Evolutionary conservation across 2,888 invertebrate genomes (phyloP).

Genomic region (Zelleria hepariella): DNA sequence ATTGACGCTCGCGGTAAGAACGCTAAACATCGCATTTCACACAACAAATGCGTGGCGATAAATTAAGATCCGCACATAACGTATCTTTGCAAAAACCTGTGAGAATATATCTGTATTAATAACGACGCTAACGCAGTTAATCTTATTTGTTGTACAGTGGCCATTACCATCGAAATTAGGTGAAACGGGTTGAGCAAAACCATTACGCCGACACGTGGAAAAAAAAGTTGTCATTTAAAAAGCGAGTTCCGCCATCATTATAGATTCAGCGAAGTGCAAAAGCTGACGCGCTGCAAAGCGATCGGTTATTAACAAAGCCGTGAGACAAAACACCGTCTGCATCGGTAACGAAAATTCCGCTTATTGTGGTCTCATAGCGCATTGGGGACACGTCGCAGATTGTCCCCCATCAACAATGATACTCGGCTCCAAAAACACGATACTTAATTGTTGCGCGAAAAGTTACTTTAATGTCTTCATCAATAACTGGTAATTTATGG

Average conservation of each 20-base stretch:
- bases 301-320: slow-evolving; percentile 51
- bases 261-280: slow-evolving; percentile 62
- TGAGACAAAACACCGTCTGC: slow-evolving; percentile 37
- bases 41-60: slow-evolving; percentile 14
- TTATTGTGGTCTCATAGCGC: slow-evolving; percentile 31
- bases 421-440: slow-evolving; percentile 23
- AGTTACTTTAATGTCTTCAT: slow-evolving; percentile 70
- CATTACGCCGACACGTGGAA: slow-evolving; percentile 8
- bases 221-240: slow-evolving; percentile 33
- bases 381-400: slow-evolving; percentile 38
- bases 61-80: slow-evolving; percentile 20
- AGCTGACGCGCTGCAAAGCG: slow-evolving; percentile 54
- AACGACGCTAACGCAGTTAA: slow-evolving; percentile 25
- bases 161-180: slow-evolving; percentile 60
- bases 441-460: slow-evolving; percentile 44
- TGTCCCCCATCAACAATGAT: slow-evolving; percentile 14
- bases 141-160: slow-evolving; percentile 46
- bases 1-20: slow-evolving; percentile 5
- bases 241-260: slow-evolving; percentile 41
- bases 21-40: slow-evolving; percentile 1
- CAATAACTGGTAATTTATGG: slow-evolving; percentile 73
- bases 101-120: slow-evolving; percentile 5
- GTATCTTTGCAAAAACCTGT: slow-evolving; percentile 12
- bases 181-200: slow-evolving; percentile 34
- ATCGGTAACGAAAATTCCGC: slow-evolving; percentile 33